These are phyloP conservation scores for Dryadula phaetusa DNA, from an alignment of 2,888 invertebrate genomes.

Conservation along the genomic window DNA sequence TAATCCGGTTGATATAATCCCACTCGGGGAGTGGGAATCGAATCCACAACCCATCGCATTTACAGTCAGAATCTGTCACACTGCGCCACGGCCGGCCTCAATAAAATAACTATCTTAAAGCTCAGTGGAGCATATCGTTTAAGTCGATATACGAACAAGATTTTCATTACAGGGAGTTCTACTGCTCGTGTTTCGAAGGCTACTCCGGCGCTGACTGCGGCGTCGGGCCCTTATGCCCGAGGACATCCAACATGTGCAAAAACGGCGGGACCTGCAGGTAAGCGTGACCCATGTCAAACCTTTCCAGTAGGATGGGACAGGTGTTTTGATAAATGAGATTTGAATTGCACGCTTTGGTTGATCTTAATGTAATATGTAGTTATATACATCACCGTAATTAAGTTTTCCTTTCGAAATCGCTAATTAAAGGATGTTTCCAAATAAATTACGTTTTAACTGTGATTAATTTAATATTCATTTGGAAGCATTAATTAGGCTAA, in stretches of 20 bases:
- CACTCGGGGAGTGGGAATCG: too few relatives aligned
- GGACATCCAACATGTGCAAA: slow-evolving; percentile 86
- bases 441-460: slow-evolving; percentile 11
- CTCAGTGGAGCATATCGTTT: background rate
- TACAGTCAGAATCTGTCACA: too few relatives aligned
- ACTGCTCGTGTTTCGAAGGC: slow-evolving; percentile 91
- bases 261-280: slow-evolving; percentile 95
- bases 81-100: too few relatives aligned
- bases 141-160: slow-evolving; percentile 9
- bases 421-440: slow-evolving; percentile 7
- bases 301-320: slow-evolving; percentile 25
- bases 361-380: slow-evolving; percentile 5
- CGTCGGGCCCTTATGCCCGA: slow-evolving; percentile 90
- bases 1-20: too few relatives aligned
- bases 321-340: slow-evolving; percentile 31
- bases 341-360: slow-evolving; percentile 12
- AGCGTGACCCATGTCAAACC: slow-evolving; percentile 52
- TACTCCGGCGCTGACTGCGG: slow-evolving; percentile 92
- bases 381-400: slow-evolving; percentile 3
- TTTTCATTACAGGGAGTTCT: slow-evolving; percentile 85
- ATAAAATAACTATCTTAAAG: too few relatives aligned
- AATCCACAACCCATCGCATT: too few relatives aligned
- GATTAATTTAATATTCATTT: slow-evolving; percentile 17
- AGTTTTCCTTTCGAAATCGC: background rate
- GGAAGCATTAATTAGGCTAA: background rate